Percentiles rank a stretch among this genome's conserved stretches.
These are phyloP conservation scores for Crotophaga sulcirostris DNA, from an alignment of 2,113 vertebrate genomes.

Conservation along the genomic window DNA sequence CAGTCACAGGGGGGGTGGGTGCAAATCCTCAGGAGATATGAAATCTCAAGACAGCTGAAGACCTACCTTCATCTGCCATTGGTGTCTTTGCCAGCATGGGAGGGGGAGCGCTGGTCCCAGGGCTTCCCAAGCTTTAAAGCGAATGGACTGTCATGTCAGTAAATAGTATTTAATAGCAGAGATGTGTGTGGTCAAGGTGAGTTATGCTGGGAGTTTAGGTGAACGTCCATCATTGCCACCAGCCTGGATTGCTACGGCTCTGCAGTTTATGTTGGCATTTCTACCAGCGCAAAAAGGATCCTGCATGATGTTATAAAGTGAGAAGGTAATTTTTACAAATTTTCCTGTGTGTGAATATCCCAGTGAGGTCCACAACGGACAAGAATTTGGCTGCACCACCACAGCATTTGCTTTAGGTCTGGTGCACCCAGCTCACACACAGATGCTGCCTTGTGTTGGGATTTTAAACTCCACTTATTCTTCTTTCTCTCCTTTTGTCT, in stretches of 20 bases:
- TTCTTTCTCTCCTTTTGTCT: neutral
- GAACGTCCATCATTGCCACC: rapidly evolving
- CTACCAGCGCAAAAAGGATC: neutral
- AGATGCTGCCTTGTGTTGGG: neutral
- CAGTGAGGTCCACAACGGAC: neutral
- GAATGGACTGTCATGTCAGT: neutral
- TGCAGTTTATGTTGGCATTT: neutral
- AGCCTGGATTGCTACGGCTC: neutral
- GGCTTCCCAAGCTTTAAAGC: neutral
- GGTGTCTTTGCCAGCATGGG: neutral
- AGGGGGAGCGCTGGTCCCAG: neutral
- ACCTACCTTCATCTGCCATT: neutral
- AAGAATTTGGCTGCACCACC: neutral
- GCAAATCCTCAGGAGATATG: neutral
- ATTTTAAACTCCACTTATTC: neutral
- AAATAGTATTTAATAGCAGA: neutral
- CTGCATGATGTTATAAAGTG: neutral
- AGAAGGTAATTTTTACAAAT: neutral
- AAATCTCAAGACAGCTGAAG: neutral
- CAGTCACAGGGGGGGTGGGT: neutral
- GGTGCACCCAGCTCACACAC: neutral
- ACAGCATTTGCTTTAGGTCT: neutral
- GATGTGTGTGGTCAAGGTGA: neutral
- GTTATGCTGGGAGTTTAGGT: neutral
- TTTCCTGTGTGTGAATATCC: neutral